A percentile compares a stretch with the other conserved stretches of the same genome.
phyloP scores from a whole-genome alignment of 2,113 vertebrate species.

The Saimiri boliviensis region DNA sequence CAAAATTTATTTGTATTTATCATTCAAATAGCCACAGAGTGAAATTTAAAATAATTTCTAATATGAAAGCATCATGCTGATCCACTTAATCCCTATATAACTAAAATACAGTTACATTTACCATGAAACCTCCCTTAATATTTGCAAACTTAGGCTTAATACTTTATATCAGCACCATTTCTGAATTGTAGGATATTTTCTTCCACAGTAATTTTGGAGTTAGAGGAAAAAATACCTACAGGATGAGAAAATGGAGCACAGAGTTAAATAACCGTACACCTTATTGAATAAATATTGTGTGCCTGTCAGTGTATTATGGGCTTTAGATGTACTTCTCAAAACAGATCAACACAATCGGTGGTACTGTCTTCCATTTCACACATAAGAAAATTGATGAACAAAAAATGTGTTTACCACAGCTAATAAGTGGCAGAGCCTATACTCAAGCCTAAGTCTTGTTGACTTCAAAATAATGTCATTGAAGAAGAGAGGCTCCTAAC shows the following conservation, averaged over 20 bases:
- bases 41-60: conserved; percentile 32
- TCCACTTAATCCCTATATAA: conserved; percentile 8
- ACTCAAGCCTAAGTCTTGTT: not conserved
- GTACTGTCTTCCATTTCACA: conserved; percentile 9
- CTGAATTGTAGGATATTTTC: conserved; percentile 24
- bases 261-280: conserved; percentile 42
- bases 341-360: not conserved
- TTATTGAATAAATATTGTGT: not conserved
- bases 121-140: conserved; percentile 2
- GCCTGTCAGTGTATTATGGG: not conserved
- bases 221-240: not conserved
- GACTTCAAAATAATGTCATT: conserved; percentile 9
- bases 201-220: not conserved
- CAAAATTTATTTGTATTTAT: not conserved
- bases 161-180: conserved; percentile 3
- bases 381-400: conserved; percentile 24
- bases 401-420: not conserved
- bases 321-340: conserved; percentile 34
- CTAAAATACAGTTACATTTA: conserved; percentile 26
- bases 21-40: not conserved
- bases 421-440: not conserved
- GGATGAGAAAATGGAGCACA: not conserved
- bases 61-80: not conserved
- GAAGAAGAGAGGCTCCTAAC: not conserved
- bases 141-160: conserved; percentile 34